Percentiles rank a stretch among this genome's conserved stretches.
Evolutionary conservation across 1,140 invertebrate species (phyloP).

Genomic region (Trichonephila clavipes): DNA sequence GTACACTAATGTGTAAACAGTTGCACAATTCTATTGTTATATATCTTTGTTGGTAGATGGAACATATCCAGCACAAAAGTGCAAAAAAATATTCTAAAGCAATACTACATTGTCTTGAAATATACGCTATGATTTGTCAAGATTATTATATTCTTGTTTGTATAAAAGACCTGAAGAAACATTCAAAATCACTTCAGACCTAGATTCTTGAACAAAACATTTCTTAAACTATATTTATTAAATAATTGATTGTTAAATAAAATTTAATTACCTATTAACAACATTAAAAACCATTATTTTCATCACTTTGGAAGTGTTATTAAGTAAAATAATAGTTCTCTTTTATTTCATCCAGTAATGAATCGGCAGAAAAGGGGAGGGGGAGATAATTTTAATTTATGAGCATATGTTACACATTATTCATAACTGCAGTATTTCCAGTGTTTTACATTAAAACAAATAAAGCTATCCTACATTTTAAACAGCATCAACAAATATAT

Average conservation of each 20-base stretch:
- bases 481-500: too few relatives aligned
- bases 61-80: constrained; percentile 60
- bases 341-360: too few relatives aligned
- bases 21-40: constrained; percentile 56
- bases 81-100: constrained; percentile 62
- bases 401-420: too few relatives aligned
- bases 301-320: too few relatives aligned
- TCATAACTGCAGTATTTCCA: too few relatives aligned
- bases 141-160: constrained; percentile 7
- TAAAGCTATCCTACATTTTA: too few relatives aligned
- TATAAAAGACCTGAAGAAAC: constrained; percentile 29
- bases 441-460: too few relatives aligned
- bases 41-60: constrained; percentile 40
- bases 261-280: too few relatives aligned
- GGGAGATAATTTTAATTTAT: too few relatives aligned
- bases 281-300: too few relatives aligned
- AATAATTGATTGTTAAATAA: not conserved
- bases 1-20: constrained; percentile 33
- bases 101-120: constrained; percentile 52
- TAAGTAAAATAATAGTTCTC: too few relatives aligned
- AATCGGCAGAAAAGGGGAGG: too few relatives aligned
- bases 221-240: not conserved
- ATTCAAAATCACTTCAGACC: constrained; percentile 14
- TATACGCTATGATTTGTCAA: constrained; percentile 29
- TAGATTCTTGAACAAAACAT: not conserved